Conservation (phyloP, 2,888 invertebrate species). For the Drosophila ustulata region DNA sequence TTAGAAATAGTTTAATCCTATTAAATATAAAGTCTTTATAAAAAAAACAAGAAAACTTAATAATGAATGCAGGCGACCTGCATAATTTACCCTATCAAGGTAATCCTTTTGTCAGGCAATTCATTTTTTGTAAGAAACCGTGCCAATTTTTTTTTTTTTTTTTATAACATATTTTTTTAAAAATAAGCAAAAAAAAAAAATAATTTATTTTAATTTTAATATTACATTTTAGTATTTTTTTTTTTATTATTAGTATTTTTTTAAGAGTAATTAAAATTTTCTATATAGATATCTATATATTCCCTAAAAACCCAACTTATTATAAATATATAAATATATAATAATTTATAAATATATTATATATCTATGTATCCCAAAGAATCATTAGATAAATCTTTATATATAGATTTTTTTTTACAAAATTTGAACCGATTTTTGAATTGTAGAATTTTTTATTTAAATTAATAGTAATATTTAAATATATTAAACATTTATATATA, state of each 20-base stretch:
- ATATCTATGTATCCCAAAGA: constrained; percentile 4
- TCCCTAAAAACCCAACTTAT: constrained; percentile 31
- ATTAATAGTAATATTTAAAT: constrained; percentile 66
- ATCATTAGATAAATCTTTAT: constrained; percentile 37
- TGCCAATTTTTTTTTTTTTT: constrained; percentile 44
- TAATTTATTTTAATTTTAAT: constrained; percentile 5
- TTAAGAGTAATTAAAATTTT: constrained; percentile 32
- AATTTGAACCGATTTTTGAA: constrained; percentile 55
- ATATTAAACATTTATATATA: constrained; percentile 61
- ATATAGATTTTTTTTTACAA: constrained; percentile 41
- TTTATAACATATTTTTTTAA: constrained; percentile 26
- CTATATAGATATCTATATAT: constrained; percentile 45
- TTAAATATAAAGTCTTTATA: constrained; percentile 84
- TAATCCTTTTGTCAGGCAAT: constrained; percentile 86
- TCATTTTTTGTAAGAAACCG: constrained; percentile 44
- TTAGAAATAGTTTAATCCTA: constrained; percentile 88
- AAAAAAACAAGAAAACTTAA: constrained; percentile 24
- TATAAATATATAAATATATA: constrained; percentile 50
- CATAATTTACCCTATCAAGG: constrained; percentile 86
- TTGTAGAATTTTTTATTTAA: constrained; percentile 66
- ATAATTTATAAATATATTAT: constrained; percentile 29
- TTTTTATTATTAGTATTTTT: constrained; percentile 8
- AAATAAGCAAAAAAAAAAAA: constrained; percentile 7
- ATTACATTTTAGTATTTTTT: constrained; percentile 29
- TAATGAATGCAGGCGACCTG: constrained; percentile 38